Percentiles rank a stretch among this genome's conserved stretches.
Conservation (phyloP, 2,888 invertebrate species). For the Drosophila picticornis region DNA sequence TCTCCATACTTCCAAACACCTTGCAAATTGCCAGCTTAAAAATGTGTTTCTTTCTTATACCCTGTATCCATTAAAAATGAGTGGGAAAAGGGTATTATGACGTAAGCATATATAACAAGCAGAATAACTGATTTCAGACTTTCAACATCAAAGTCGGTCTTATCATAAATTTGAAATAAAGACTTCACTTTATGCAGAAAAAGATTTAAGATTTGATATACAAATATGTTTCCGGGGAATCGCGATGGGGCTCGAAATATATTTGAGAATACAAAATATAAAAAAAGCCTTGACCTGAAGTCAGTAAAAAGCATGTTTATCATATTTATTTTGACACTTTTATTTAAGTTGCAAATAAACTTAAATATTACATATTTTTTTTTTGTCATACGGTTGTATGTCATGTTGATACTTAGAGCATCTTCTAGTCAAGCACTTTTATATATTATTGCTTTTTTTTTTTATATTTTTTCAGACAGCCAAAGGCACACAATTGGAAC, state of each 20-base stretch:
- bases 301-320: neutral
- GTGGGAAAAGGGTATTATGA: neutral
- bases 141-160: neutral
- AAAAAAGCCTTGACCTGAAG: neutral
- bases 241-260: neutral
- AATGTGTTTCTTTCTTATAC: constrained; percentile 21
- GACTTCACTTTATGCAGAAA: neutral
- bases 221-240: neutral
- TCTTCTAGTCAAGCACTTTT: neutral
- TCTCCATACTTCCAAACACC: constrained; percentile 54
- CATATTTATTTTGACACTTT: neutral
- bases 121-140: neutral
- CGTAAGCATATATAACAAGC: neutral
- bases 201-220: neutral
- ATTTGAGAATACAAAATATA: neutral
- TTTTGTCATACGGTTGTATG: too few relatives aligned
- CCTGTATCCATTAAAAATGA: neutral
- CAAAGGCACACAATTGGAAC: constrained; percentile 51
- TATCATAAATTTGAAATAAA: neutral
- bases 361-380: neutral
- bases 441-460: neutral
- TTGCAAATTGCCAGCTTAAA: constrained; percentile 68
- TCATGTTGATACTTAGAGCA: neutral
- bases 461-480: constrained; percentile 24
- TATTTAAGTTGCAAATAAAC: neutral